Conservation (phyloP, 1,140 invertebrate species). For the Subanguina moxae region DNA sequence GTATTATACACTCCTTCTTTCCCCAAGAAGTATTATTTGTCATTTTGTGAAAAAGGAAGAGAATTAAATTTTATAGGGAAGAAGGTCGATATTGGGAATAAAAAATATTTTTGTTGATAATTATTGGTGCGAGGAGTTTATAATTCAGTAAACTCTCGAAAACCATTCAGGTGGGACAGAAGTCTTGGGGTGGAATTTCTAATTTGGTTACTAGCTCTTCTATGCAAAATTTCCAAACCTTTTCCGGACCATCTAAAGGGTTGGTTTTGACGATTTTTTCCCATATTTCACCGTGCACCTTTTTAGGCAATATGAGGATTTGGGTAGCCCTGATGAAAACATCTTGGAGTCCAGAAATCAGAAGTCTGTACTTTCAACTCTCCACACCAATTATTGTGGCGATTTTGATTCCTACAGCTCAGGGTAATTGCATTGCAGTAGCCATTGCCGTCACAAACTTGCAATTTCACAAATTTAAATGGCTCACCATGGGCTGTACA, state of each 20-base stretch:
- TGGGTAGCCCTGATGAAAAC: slow-evolving; percentile 27
- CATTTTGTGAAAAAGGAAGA: no score
- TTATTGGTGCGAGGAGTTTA: no score
- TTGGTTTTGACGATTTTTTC: slow-evolving; percentile 19
- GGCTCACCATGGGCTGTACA: no score
- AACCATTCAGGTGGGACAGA: slow-evolving; percentile 52
- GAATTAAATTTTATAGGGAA: no score
- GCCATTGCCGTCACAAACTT: no score
- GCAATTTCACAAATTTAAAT: no score
- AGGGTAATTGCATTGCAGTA: slow-evolving; percentile 10
- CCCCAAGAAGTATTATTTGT: no score
- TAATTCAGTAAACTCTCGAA: no score
- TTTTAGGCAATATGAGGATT: slow-evolving; percentile 52
- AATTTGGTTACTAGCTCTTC: slow-evolving; percentile 56
- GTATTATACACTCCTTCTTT: no score
- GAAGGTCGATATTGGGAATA: no score
- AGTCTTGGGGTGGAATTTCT: slow-evolving; percentile 53
- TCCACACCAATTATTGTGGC: slow-evolving; percentile 4
- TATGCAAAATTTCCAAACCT: slow-evolving; percentile 44
- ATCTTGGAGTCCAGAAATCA: slow-evolving; percentile 6
- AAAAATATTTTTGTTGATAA: no score
- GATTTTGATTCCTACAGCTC: slow-evolving; percentile 24
- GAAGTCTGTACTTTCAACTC: not conserved
- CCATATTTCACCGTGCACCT: not conserved
- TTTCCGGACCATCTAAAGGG: slow-evolving; percentile 29